Conservation (phyloP, 1,140 invertebrate genomes). For the Colletes latitarsis region DNA sequence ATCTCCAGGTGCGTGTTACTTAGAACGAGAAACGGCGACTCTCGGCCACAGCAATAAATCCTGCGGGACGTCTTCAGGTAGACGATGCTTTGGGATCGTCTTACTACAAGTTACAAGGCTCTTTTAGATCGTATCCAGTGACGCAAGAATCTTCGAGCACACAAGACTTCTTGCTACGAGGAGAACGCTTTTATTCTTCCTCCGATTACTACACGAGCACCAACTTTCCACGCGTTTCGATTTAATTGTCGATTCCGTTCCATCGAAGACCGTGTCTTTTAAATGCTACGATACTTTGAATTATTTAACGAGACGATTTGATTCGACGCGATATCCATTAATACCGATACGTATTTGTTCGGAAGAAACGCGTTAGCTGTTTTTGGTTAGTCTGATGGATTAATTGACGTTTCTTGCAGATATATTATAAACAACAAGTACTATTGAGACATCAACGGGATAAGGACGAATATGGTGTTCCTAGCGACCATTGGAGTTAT, state of each 20-base stretch:
- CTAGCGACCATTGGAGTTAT: too few species aligned
- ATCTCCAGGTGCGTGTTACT: constrained; percentile 53
- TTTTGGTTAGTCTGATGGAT: too few species aligned
- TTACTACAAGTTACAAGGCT: constrained; percentile 30
- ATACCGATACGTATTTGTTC: not conserved
- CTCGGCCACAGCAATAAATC: constrained; percentile 57
- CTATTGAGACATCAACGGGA: too few species aligned
- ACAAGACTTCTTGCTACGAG: too few species aligned
- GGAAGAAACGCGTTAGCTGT: too few species aligned
- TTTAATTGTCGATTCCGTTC: not conserved
- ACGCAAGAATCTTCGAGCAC: constrained; percentile 11
- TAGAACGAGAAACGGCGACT: constrained; percentile 38
- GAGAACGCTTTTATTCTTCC: not conserved
- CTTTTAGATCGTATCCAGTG: constrained; percentile 33
- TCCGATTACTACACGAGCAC: not conserved
- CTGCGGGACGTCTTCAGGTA: constrained; percentile 58
- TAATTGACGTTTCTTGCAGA: too few species aligned
- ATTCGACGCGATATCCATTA: not conserved
- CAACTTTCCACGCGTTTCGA: not conserved
- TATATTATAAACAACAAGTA: too few species aligned
- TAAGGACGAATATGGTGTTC: too few species aligned
- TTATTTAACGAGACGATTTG: not conserved
- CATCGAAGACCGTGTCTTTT: too few species aligned
- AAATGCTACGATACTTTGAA: not conserved
- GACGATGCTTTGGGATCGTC: constrained; percentile 36